phyloP scores from a whole-genome alignment of 1,140 invertebrate species.

The Habropoda laboriosa region DNA sequence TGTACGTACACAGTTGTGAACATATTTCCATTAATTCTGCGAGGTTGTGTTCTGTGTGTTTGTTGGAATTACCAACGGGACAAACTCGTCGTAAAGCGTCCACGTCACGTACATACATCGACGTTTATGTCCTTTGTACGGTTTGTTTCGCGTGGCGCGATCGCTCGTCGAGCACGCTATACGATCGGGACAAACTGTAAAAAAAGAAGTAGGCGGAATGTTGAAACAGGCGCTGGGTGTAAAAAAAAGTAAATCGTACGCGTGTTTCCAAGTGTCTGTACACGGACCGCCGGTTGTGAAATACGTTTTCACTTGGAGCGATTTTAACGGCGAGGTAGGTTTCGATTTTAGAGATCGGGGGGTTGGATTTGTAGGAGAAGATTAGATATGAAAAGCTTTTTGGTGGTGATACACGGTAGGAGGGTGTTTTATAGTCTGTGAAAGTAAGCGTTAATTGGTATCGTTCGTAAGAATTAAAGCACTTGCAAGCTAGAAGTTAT shows the following conservation, averaged over 20 bases:
- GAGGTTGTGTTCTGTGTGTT: not conserved
- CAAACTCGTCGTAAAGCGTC: conserved; percentile 43
- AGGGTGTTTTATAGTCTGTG: too few species aligned
- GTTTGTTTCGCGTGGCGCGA: conserved; percentile 32
- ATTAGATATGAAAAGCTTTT: too few species aligned
- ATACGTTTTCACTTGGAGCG: too few species aligned
- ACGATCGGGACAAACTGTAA: conserved; percentile 15
- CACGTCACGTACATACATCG: conserved; percentile 8
- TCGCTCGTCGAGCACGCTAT: conserved; percentile 3
- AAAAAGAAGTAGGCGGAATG: not conserved
- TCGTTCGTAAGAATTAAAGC: too few species aligned
- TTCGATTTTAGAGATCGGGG: not conserved
- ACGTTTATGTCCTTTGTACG: conserved; percentile 33
- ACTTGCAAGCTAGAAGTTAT: too few species aligned
- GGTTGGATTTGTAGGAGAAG: not conserved
- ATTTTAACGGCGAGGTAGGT: not conserved
- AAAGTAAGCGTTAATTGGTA: too few species aligned
- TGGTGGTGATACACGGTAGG: too few species aligned
- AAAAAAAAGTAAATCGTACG: conserved; percentile 17
- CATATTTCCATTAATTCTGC: not conserved
- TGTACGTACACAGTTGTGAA: not conserved
- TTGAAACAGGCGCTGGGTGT: not conserved
- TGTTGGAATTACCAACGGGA: conserved; percentile 5
- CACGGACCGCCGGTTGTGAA: not conserved
- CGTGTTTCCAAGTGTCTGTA: not conserved